Evolutionary conservation across 2,113 vertebrate genomes (phyloP), one percentile per base, ranked within the genome.

Genomic region (Protobothrops flavoviridis): DNA sequence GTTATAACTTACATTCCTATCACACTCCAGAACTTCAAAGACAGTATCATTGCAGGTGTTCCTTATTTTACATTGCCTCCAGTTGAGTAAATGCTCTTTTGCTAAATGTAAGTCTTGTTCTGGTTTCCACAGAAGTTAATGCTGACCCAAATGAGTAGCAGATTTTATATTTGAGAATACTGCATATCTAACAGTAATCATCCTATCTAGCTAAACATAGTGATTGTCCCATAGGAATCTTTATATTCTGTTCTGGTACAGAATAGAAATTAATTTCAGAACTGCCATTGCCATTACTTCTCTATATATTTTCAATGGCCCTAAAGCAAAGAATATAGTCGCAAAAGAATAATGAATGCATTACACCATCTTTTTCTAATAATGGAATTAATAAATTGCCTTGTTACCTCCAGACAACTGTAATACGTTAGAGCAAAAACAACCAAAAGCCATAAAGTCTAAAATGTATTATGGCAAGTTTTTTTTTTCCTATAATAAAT

Each of bases 311-410:
- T 74, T 29, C 61, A 90, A 64, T 50, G 9, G 13, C 29, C 20
- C 64, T 81, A 53, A 69, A 20, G 13, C 7, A 81, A 81, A 15
- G 23, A 64, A 45, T 91, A 20, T 53, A 33, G 61, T 53, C 21
- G 0, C 29, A 90, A 29, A 90, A 64, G 48, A 33, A 53, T 64
- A 69, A 69, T 69, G 26, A 52, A 26, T 74, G 21, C 90, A 33
- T 33, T 74, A n/a, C 29, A 74, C 26, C n/a, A 53, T 20, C 43
- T 69, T n/a, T 91, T 53, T 53, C 61, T 33, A 91, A 52, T 91
- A 91, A 91, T 91, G 48, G 20, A 29, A 26, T 53, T 91, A 39
- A 74, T 91, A 91, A 81, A n/a, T 91, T 91, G 90, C 90, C 48
- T 90, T 45, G 52, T 64, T 53, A 81, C 64, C 48, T 52, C 17